Base-by-base conservation (phyloP, 1,140 invertebrate species). In the Drosophila leontia region DNA sequence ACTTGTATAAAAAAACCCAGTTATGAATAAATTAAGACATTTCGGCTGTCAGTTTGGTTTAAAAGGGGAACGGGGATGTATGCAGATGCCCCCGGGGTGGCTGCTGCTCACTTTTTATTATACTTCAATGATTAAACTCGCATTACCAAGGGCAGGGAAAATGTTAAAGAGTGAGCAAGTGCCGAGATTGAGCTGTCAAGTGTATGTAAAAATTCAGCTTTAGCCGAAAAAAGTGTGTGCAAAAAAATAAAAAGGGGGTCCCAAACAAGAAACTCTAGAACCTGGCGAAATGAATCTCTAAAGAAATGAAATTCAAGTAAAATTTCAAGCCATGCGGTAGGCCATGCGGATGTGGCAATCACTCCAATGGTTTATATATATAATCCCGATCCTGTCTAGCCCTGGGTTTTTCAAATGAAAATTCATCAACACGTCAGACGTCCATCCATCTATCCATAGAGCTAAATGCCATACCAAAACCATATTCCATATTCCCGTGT, bases 11-110 rank as follows among this genome's bases (percentile, higher is more conserved):
- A 86, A 80, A 75, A 80, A 69, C 9, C 3, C 9, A 76, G 64
- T 80, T 83, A 90, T 88, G 84, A 88, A 88, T 88, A 88, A 88
- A 88, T 88, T 88, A 88, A 88, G 80, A 90, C 85, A 88, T 88
- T 84, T 72, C 13, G 74, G 58, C 65, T 81, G 74, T 78, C 75
- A 78, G 63, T 69, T 64, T 23, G 41, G 67, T 34, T 58, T 51
- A 23, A 39, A n/a, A 17, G 39, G 47, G 55, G 23, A 2, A 13
- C 23, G 23, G 12, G 41, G 42, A 41, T 41, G 58, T 32, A 41
- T 47, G 39, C 51, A 39, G 39, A 51, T 42, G 34, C 67, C 34
- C 34, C 11, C 51, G 55, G 50, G 72, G 45, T 42, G 7, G 50
- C 56, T 69, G 76, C 47, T 83, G 82, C 82, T 85, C 82, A 82